These are phyloP conservation scores for Calephelis perditalis DNA, from an alignment of 2,888 invertebrate species.

Conservation along the genomic window DNA sequence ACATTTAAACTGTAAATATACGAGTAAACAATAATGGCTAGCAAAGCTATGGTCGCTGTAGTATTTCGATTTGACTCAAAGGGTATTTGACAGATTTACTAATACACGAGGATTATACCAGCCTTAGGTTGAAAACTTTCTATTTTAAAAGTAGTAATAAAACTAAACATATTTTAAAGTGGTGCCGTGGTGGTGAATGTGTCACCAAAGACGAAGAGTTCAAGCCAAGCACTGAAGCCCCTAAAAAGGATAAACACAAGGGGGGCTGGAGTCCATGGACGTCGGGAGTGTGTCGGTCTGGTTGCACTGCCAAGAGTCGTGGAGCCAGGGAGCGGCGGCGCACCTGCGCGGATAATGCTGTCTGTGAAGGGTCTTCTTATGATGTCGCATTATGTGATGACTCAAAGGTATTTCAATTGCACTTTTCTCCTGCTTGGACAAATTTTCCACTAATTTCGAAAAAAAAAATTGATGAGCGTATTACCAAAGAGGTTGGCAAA, in stretches of 20 bases:
- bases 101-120: no score
- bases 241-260: constrained; percentile 19
- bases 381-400: constrained; percentile 84
- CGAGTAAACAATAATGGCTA: no score
- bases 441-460: no score
- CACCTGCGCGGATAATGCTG: constrained; percentile 74
- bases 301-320: constrained; percentile 80
- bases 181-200: constrained; percentile 83
- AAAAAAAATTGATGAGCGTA: no score
- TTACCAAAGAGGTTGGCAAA: no score
- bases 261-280: constrained; percentile 83
- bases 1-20: no score
- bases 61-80: no score
- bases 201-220: constrained; percentile 52
- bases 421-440: no score
- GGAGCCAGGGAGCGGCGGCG: constrained; percentile 80
- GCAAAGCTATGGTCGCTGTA: no score
- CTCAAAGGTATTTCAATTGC: constrained; percentile 59
- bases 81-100: no score
- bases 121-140: no score
- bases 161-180: constrained; percentile 50
- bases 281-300: constrained; percentile 79
- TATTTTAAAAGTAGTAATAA: background rate
- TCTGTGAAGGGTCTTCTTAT: constrained; percentile 80
- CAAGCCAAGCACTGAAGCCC: constrained; percentile 26